Base-by-base conservation (phyloP, 2,888 invertebrate genomes). In the Zygogramma bicolorata region DNA sequence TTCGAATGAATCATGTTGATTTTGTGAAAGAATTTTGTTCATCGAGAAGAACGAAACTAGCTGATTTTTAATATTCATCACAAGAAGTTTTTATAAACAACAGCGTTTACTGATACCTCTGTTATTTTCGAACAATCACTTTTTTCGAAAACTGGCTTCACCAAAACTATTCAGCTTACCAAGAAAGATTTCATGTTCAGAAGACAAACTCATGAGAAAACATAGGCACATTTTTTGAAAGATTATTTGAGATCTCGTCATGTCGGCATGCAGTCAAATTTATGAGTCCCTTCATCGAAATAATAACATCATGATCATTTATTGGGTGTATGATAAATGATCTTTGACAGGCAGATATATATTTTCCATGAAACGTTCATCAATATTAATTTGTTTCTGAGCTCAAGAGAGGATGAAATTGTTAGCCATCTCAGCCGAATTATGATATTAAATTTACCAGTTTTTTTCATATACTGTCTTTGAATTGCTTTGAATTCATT, bases 361-460 rank as follows among this genome's bases (percentile, higher is more conserved):
- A 25, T 53, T 53, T 53, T 53, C 53, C 53, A 53, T 53, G 25
- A 53, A 53, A n/a, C n/a, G n/a, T n/a, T n/a, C n/a, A n/a, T n/a
- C n/a, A n/a, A n/a, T n/a, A n/a, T n/a, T n/a, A n/a, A 2, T 13
- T 53, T 53, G 53, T 4, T 4, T 53, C 53, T 2, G 1, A 53
- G 8, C 53, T 53, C 53, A 4, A 53, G 53, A 53, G 5, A 34
- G 10, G 10, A 8, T 53, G 53, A 53, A 53, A 53, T 53, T 53
- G 5, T 53, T 53, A 10, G 53, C 53, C 53, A 20, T 53, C 2
- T 20, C 53, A 22, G 53, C 22, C 5, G 53, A 2, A 53, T 53
- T 20, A 53, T 53, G 53, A 53, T 53, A 53, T 53, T 25, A n/a
- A 1, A 25, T 25, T 53, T 20, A 20, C 22, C 13, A 25, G 22